Percentiles rank a stretch among this genome's conserved stretches.
Evolutionary conservation across 2,113 vertebrate genomes (phyloP).

Genomic region (Struthidea cinerea): DNA sequence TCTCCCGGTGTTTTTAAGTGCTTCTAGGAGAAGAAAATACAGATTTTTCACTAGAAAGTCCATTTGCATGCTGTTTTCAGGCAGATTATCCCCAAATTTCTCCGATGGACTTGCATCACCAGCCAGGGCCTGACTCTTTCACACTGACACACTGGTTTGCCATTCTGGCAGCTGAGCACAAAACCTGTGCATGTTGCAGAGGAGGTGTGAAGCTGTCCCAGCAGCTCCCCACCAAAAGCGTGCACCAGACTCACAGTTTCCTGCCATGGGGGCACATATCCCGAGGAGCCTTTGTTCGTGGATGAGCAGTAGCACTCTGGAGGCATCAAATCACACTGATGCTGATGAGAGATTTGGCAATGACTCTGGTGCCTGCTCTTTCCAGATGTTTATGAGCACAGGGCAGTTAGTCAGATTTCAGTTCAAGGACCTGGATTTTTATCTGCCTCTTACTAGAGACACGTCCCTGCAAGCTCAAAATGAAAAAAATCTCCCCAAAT

Average conservation of each 20-base stretch:
- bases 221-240: background rate
- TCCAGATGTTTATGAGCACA: background rate
- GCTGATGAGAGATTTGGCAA: background rate
- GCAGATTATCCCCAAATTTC: background rate
- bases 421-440: background rate
- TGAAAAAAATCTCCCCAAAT: background rate
- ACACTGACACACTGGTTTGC: background rate
- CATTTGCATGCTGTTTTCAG: background rate
- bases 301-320: background rate
- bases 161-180: background rate
- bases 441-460: background rate
- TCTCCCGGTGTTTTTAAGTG: background rate
- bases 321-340: background rate
- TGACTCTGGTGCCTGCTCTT: background rate
- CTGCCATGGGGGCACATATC: background rate
- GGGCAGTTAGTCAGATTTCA: background rate
- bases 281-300: fast-evolving
- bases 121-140: background rate
- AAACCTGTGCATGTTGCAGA: fast-evolving
- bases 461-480: background rate
- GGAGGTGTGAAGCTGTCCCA: background rate
- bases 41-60: background rate
- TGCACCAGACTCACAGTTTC: background rate
- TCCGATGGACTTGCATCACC: background rate
- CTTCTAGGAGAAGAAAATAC: background rate